Percentiles rank a stretch among this genome's conserved stretches.
phyloP scores from a whole-genome alignment of 2,797 vertebrate genomes.

The Buceros bicornis region DNA sequence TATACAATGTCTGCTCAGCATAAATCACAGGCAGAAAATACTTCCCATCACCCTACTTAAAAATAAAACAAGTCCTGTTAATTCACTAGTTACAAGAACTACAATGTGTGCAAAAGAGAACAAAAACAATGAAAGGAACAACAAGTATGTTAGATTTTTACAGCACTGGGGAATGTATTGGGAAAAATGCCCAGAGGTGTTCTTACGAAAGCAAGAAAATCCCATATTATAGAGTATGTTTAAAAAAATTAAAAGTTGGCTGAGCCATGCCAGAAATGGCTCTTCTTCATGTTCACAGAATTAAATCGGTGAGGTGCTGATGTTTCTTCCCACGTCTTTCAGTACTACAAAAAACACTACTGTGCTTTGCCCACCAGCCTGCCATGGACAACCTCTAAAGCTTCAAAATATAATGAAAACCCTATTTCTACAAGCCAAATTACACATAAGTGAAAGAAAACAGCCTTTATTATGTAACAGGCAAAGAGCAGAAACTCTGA shows the following conservation, averaged over 20 bases:
- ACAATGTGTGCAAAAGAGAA: neutral
- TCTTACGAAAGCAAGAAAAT: neutral
- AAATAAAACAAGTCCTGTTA: neutral
- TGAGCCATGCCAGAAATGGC: neutral
- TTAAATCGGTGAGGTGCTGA: neutral
- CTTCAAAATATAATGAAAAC: neutral
- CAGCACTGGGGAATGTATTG: neutral
- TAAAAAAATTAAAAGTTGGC: neutral
- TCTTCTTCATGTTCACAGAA: neutral
- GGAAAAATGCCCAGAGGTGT: neutral
- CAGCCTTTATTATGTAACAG: neutral
- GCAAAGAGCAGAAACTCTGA: neutral
- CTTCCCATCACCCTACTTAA: neutral
- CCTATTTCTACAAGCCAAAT: neutral
- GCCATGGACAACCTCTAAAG: neutral
- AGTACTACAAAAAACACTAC: neutral
- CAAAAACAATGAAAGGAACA: neutral
- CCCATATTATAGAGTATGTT: neutral
- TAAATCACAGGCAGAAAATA: neutral
- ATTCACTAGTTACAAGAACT: neutral
- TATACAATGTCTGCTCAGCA: constrained; percentile 1
- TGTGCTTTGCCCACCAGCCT: neutral
- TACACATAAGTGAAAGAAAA: neutral
- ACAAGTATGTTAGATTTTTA: neutral
- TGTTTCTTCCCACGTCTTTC: neutral